Evolutionary conservation across 2,113 vertebrate genomes (phyloP).

Genomic region (Antechinus flavipes): DNA sequence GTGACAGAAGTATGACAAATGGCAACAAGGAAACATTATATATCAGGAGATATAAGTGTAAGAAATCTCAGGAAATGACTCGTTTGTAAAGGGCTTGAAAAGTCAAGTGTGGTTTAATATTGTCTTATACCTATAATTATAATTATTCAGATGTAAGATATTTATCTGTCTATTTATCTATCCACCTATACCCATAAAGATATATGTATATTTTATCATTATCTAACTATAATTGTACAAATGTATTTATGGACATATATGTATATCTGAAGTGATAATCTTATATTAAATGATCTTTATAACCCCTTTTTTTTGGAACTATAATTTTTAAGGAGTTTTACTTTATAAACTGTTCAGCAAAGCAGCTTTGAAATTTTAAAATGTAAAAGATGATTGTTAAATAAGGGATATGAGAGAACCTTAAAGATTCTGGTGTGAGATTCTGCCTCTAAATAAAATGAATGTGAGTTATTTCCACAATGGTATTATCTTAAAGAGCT

Average conservation of each 20-base stretch:
- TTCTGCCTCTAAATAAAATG: not conserved
- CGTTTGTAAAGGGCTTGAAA: not conserved
- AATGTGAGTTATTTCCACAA: not conserved
- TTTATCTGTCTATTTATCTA: not conserved
- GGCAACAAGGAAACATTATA: not conserved
- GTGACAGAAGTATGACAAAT: not conserved
- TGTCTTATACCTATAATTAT: not conserved
- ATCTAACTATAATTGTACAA: not conserved
- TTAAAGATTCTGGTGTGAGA: not conserved
- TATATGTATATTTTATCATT: not conserved
- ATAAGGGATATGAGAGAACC: not conserved
- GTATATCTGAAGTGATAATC: not conserved
- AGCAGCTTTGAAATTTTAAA: constrained; percentile 5
- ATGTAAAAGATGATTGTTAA: not conserved
- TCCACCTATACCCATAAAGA: not conserved
- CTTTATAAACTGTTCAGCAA: not conserved
- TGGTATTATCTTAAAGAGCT: not conserved
- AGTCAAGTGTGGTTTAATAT: not conserved
- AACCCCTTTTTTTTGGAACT: not conserved
- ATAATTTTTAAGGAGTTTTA: not conserved
- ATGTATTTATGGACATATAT: not conserved
- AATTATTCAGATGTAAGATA: not conserved
- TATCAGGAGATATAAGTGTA: not conserved
- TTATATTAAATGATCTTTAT: not conserved
- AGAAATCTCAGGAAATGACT: not conserved